Evolutionary conservation across 1,140 invertebrate species (phyloP).

Genomic region (Drosophila lacteicornis): DNA sequence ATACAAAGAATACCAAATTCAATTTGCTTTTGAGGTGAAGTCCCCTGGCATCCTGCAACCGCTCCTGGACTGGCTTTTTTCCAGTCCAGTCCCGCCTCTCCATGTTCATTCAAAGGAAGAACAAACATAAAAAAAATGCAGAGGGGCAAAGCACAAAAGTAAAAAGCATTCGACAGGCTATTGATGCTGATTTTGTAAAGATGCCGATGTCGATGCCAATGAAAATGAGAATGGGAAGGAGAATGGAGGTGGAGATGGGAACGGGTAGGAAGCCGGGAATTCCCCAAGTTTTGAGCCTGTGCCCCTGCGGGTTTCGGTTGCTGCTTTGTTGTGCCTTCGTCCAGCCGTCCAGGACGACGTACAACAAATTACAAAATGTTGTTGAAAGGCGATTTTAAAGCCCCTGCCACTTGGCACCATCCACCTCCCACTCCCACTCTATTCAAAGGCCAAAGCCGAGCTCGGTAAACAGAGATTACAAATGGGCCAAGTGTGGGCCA

Average conservation of each 20-base stretch:
- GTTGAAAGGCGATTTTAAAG: constrained; percentile 80
- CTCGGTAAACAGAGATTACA: constrained; percentile 76
- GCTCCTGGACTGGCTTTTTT: constrained; percentile 27
- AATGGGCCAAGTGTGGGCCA: constrained; percentile 67
- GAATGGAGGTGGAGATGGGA: background rate
- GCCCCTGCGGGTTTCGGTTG: constrained; percentile 14
- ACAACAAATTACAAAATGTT: constrained; percentile 81
- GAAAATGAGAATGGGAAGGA: constrained; percentile 25
- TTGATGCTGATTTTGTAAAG: constrained; percentile 82
- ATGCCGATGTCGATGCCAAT: constrained; percentile 54
- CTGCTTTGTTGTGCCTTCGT: constrained; percentile 58
- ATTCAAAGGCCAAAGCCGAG: constrained; percentile 45
- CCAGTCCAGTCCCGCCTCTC: constrained; percentile 12
- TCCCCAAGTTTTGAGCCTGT: constrained; percentile 21
- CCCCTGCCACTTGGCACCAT: constrained; percentile 42
- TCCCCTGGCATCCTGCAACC: background rate
- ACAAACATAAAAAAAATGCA: constrained; percentile 31
- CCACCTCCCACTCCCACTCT: background rate
- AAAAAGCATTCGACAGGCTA: constrained; percentile 76
- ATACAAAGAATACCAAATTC: constrained; percentile 4
- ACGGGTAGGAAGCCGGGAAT: constrained; percentile 13
- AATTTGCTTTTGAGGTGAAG: constrained; percentile 6
- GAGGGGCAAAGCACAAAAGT: constrained; percentile 45
- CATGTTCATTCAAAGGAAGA: constrained; percentile 26
- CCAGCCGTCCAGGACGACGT: constrained; percentile 48